phyloP scores from a whole-genome alignment of 2,888 invertebrate genomes.

The Girardia tigrina region DNA sequence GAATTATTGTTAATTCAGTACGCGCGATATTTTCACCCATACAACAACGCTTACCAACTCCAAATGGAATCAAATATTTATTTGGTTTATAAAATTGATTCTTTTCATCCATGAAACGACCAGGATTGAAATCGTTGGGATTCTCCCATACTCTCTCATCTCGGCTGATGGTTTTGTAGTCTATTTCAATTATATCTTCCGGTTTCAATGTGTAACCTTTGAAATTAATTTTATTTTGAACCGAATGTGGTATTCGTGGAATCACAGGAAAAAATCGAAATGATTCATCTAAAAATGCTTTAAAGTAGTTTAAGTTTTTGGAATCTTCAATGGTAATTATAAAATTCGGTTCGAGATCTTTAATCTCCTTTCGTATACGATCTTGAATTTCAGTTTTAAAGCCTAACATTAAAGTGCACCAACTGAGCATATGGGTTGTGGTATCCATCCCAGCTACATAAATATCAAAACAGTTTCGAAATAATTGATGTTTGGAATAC shows the following conservation, averaged over 20 bases:
- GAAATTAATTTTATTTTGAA: slow-evolving; percentile 3
- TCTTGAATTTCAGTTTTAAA: slow-evolving; percentile 12
- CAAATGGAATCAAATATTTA: slow-evolving; percentile 26
- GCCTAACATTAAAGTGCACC: slow-evolving; percentile 13
- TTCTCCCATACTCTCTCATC: slow-evolving; percentile 5
- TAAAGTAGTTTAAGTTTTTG: slow-evolving; percentile 18
- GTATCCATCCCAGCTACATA: slow-evolving; percentile 32
- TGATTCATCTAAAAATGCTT: slow-evolving; percentile 27
- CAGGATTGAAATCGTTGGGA: slow-evolving; percentile 9
- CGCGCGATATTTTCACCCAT: slow-evolving; percentile 25
- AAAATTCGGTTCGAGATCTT: not conserved
- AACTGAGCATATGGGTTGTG: slow-evolving; percentile 26
- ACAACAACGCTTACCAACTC: slow-evolving; percentile 28
- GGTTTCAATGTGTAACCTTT: not conserved
- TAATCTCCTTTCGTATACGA: slow-evolving; percentile 1
- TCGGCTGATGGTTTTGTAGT: not conserved
- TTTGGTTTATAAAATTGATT: slow-evolving; percentile 6
- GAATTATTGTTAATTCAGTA: not conserved
- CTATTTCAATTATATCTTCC: not conserved
- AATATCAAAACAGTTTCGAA: slow-evolving; percentile 29
- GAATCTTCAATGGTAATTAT: not conserved
- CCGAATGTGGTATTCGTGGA: not conserved
- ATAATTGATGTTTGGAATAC: slow-evolving; percentile 2
- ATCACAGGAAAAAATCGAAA: not conserved
- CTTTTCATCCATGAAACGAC: slow-evolving; percentile 25